These are phyloP conservation scores for Parthenolecanium corni DNA, from an alignment of 2,888 invertebrate species.

Conservation along the genomic window DNA sequence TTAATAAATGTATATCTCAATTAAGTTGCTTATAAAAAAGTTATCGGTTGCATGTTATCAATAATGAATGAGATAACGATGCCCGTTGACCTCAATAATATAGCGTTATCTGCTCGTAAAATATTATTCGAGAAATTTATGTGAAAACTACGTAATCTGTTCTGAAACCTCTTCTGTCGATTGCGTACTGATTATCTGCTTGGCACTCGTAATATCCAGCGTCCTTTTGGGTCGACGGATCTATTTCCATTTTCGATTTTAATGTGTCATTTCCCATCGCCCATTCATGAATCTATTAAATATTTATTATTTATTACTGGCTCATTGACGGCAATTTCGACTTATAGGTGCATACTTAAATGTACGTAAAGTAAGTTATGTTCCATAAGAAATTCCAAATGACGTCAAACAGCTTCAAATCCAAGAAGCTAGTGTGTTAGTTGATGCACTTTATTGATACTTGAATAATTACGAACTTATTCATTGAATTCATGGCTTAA, in stretches of 20 bases:
- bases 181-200: conserved; percentile 58
- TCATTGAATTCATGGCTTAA: too few relatives aligned
- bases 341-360: too few relatives aligned
- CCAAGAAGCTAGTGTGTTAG: too few relatives aligned
- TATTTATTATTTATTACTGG: neutral
- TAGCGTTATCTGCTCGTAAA: neutral
- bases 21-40: too few relatives aligned
- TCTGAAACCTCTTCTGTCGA: conserved; percentile 54
- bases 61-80: neutral
- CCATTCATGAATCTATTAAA: conserved; percentile 52
- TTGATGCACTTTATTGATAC: too few relatives aligned
- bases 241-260: conserved; percentile 62
- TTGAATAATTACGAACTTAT: too few relatives aligned
- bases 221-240: conserved; percentile 60
- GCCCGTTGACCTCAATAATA: neutral
- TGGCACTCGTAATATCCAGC: conserved; percentile 61
- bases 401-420: too few relatives aligned
- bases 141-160: conserved; percentile 42
- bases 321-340: too few relatives aligned
- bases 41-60: neutral
- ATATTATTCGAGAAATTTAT: neutral
- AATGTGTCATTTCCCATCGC: conserved; percentile 51
- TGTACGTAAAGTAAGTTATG: too few relatives aligned
- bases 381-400: too few relatives aligned
- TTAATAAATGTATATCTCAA: too few relatives aligned